Percentiles rank a stretch among this genome's conserved stretches.
These are phyloP conservation scores for Pelodiscus sinensis DNA, from an alignment of 2,113 vertebrate genomes.

Conservation along the genomic window DNA sequence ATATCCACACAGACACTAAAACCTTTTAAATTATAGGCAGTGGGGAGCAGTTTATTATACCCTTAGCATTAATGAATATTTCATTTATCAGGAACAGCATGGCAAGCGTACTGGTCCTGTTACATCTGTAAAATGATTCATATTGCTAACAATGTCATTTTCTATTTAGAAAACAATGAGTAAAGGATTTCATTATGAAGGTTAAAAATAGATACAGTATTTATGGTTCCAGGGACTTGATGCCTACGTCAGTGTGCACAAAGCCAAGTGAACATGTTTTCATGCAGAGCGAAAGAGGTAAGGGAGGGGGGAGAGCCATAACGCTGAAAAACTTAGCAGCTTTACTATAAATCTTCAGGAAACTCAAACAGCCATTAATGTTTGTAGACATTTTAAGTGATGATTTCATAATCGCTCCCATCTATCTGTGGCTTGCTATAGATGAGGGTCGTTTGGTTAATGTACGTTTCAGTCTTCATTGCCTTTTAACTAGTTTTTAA, in stretches of 20 bases:
- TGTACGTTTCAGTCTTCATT: constrained; percentile 88
- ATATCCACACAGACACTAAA: constrained; percentile 5
- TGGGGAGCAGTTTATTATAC: constrained; percentile 17
- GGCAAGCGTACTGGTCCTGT: neutral
- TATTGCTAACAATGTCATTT: neutral
- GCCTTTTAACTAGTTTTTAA: constrained; percentile 94
- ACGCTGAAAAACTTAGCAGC: neutral
- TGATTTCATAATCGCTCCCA: constrained; percentile 50
- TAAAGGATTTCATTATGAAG: neutral
- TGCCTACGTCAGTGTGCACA: neutral
- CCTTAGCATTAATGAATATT: constrained; percentile 43
- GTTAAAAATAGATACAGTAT: neutral
- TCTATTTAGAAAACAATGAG: neutral
- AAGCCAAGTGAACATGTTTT: neutral
- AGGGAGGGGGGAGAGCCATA: neutral
- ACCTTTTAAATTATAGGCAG: constrained; percentile 20
- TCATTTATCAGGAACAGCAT: neutral
- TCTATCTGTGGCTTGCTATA: constrained; percentile 56
- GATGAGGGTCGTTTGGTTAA: constrained; percentile 88
- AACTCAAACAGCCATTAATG: constrained; percentile 38
- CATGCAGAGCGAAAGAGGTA: neutral
- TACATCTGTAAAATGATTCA: constrained; percentile 5
- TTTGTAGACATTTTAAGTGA: constrained; percentile 51
- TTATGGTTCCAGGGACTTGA: neutral
- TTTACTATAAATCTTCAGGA: constrained; percentile 57